Percentiles rank a stretch among this genome's conserved stretches.
Conservation (phyloP, 2,888 invertebrate genomes). For the Panopea generosa region DNA sequence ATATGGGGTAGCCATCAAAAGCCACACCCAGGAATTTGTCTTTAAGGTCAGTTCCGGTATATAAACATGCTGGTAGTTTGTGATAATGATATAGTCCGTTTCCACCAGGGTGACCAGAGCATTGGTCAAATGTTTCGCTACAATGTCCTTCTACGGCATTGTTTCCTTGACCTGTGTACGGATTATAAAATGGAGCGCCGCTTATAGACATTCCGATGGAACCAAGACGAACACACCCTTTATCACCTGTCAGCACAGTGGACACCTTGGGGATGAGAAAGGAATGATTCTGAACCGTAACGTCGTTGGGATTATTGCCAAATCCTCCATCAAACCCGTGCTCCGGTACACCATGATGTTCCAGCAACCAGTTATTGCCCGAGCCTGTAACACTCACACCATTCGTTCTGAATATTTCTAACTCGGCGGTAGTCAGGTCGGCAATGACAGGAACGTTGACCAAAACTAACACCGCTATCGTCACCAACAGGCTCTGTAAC, state of each 20-base stretch:
- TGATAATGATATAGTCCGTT: constrained; percentile 56
- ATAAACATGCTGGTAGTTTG: constrained; percentile 45
- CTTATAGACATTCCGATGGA: constrained; percentile 50
- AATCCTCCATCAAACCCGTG: constrained; percentile 39
- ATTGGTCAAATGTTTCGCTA: constrained; percentile 50
- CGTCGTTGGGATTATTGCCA: constrained; percentile 43
- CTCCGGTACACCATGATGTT: constrained; percentile 38
- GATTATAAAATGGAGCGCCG: constrained; percentile 59
- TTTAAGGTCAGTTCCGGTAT: constrained; percentile 26
- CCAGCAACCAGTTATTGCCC: constrained; percentile 13
- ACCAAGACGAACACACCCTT: constrained; percentile 57
- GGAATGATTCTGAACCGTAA: constrained; percentile 32
- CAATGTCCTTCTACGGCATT: constrained; percentile 59
- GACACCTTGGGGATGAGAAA: constrained; percentile 39
- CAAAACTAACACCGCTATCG: no score
- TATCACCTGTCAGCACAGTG: constrained; percentile 11
- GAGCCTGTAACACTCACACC: constrained; percentile 21
- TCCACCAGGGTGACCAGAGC: constrained; percentile 49
- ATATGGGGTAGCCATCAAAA: constrained; percentile 51
- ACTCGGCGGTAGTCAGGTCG: constrained; percentile 27
- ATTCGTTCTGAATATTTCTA: constrained; percentile 20
- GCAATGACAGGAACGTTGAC: no score
- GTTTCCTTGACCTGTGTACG: constrained; percentile 39
- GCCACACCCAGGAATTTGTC: constrained; percentile 56
- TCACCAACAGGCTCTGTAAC: no score